These are phyloP conservation scores for Distichodus sexfasciatus DNA, from an alignment of 2,797 vertebrate species.

Conservation along the genomic window DNA sequence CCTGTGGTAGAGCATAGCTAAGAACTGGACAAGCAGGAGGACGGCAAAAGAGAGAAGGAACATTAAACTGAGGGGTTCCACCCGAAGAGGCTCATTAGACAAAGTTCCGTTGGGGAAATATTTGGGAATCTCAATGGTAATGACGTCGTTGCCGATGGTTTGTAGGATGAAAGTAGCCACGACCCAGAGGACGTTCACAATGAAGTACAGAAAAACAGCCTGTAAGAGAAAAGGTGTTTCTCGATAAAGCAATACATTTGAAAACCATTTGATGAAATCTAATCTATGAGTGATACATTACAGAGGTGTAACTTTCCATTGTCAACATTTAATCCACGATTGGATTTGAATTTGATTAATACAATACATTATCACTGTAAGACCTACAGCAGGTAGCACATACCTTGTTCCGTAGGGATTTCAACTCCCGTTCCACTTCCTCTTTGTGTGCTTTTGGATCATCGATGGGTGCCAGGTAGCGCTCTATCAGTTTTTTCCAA, in stretches of 20 bases:
- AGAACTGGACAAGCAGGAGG: slow-evolving; percentile 75
- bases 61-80: slow-evolving; percentile 82
- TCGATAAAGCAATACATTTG: too few species aligned
- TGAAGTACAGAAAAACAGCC: slow-evolving; percentile 81
- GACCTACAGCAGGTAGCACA: background rate
- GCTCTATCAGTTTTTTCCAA: slow-evolving; percentile 73
- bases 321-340: too few species aligned
- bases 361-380: too few species aligned
- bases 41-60: slow-evolving; percentile 77
- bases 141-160: slow-evolving; percentile 70
- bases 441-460: slow-evolving; percentile 61
- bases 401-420: slow-evolving; percentile 79
- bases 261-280: too few species aligned
- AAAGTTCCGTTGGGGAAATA: slow-evolving; percentile 51
- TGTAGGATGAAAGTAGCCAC: slow-evolving; percentile 82
- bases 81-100: slow-evolving; percentile 60
- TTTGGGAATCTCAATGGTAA: slow-evolving; percentile 78
- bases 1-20: slow-evolving; percentile 84
- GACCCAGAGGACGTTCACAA: slow-evolving; percentile 80
- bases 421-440: slow-evolving; percentile 68
- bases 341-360: background rate
- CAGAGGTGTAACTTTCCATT: too few species aligned
- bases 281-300: too few species aligned
- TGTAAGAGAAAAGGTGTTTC: slow-evolving; percentile 42
- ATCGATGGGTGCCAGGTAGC: slow-evolving; percentile 69